These are phyloP conservation scores for Punctoribates punctum DNA, from an alignment of 2,888 invertebrate species.

Conservation along the genomic window DNA sequence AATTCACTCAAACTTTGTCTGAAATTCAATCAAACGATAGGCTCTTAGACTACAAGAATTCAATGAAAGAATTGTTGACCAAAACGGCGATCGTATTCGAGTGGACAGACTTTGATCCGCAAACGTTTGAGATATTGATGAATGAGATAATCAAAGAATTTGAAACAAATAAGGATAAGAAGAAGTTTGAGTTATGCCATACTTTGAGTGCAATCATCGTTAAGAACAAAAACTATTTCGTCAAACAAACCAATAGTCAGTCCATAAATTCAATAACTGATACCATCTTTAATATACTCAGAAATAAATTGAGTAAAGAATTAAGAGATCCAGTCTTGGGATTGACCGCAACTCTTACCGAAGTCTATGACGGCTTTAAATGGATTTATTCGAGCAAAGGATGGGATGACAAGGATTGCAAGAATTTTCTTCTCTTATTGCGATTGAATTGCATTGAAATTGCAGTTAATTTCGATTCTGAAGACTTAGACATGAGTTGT, in stretches of 20 bases:
- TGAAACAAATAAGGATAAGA: background rate
- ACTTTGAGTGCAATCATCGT: background rate
- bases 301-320: constrained; percentile 20
- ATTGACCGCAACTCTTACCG: background rate
- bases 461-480: constrained; percentile 12
- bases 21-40: constrained; percentile 3
- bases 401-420: constrained; percentile 32
- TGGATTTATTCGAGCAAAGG: constrained; percentile 1
- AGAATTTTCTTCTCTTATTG: constrained; percentile 34
- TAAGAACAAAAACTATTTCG: background rate
- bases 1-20: constrained; percentile 25
- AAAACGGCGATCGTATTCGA: constrained; percentile 12
- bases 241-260: background rate
- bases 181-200: constrained; percentile 18
- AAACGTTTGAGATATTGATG: background rate
- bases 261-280: background rate
- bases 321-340: constrained; percentile 22
- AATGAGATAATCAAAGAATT: background rate
- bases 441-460: constrained; percentile 37
- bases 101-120: constrained; percentile 13
- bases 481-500: constrained; percentile 27
- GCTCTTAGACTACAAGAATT: background rate
- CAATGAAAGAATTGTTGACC: background rate
- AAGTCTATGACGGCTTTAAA: constrained; percentile 4
- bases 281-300: background rate